Base-by-base conservation (phyloP, 1,140 invertebrate species). In the Leptestheria dahalacensis region DNA sequence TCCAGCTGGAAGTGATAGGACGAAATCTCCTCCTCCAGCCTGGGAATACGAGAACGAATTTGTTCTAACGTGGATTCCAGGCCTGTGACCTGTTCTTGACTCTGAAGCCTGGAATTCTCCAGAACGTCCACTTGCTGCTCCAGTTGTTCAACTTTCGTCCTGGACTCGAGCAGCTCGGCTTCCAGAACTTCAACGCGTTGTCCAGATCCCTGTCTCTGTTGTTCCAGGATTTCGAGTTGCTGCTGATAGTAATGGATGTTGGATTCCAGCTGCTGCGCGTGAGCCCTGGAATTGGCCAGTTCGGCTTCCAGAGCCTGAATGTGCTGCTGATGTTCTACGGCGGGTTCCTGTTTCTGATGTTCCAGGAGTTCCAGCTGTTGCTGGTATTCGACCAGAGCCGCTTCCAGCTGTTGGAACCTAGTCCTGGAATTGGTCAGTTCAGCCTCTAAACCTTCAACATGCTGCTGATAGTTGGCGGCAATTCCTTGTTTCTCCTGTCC, bases 301-400 rank as follows among this genome's bases (percentile, higher is more conserved):
- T 25, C 18, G 20, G 25, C 21, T 11, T 59, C 57, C 23, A 59
- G 23, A 1, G 48, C 57, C 33, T 60, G 48, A 10, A 60, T 41
- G 4, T 33, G 9, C 23, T 41, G 53, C 25, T 52, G 25, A 52
- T 52, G 24, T 26, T 24, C 24, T 6, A 6, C 50, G n/a, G 50
- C 49, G 10, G 49, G 24, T 52, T 52, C 24, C 50, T 52, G 50
- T 20, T 26, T 1, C 9, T 24, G 50, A 24, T n/a, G n/a, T n/a
- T n/a, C n/a, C n/a, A 52, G 29, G 29, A 26, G n/a, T n/a, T 24
- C 50, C 24, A 52, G 25, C 11, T 52, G n/a, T 6, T 52, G 50
- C 24, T 56, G 53, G 18, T 26, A 26, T 25, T 29, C 20, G 10
- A 21, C 4, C 10, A 50, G 24, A 6, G 28, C 24, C 4, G 15